Evolutionary conservation across 2,113 vertebrate species (phyloP).

Genomic region (Anhinga anhinga): DNA sequence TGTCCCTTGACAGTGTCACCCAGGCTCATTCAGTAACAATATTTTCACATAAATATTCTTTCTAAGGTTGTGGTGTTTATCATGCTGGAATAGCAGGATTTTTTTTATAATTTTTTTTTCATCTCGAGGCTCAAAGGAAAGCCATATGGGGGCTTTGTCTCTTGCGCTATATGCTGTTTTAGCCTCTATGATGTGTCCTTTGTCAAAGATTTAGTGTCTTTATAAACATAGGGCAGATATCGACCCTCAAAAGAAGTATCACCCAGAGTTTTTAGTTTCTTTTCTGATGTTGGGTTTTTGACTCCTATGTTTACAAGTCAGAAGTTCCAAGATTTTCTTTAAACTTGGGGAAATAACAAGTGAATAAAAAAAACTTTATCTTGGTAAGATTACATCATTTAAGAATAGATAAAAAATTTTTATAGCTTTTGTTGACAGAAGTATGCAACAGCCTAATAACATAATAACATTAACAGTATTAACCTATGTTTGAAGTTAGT

Average conservation of each 20-base stretch:
- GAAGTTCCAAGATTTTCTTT: neutral
- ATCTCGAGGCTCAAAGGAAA: neutral
- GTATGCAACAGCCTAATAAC: neutral
- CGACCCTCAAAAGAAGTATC: neutral
- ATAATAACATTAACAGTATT: too few relatives aligned
- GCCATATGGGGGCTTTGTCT: neutral
- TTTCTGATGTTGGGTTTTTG: neutral
- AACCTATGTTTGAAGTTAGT: neutral
- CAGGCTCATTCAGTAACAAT: neutral
- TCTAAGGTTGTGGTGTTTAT: neutral
- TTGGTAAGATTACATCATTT: neutral
- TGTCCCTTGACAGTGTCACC: neutral
- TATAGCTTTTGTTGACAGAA: neutral
- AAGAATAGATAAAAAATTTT: neutral
- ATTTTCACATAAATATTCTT: neutral
- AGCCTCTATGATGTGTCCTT: neutral
- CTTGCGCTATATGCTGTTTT: neutral
- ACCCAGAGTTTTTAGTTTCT: neutral
- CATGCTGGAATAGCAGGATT: neutral
- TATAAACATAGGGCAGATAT: neutral
- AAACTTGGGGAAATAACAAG: neutral
- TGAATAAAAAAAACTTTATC: neutral
- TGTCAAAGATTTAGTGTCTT: neutral
- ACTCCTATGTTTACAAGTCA: fast-evolving
- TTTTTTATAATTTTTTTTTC: neutral